These are phyloP conservation scores for Cantharis flavilabris DNA, from an alignment of 2,888 invertebrate genomes.

Conservation along the genomic window DNA sequence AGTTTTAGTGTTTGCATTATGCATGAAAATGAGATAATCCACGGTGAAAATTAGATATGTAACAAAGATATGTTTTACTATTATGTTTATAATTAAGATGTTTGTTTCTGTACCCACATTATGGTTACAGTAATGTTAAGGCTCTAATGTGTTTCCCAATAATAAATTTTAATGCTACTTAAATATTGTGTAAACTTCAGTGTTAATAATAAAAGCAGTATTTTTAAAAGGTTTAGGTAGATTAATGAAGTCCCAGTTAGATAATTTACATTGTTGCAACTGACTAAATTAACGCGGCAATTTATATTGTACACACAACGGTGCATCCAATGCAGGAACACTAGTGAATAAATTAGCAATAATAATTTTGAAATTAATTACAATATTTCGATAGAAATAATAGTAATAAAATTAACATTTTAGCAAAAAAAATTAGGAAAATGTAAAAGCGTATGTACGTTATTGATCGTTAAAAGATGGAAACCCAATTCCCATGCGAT, in stretches of 20 bases:
- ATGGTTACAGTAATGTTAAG: neutral
- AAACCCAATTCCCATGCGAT: neutral
- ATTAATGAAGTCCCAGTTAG: neutral
- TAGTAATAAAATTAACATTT: neutral
- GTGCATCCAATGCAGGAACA: neutral
- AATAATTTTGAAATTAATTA: neutral
- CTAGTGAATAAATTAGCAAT: neutral
- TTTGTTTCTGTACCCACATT: neutral
- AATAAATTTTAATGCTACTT: neutral
- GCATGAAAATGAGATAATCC: neutral
- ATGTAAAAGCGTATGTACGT: neutral
- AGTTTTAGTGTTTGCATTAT: neutral
- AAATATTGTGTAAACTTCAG: neutral
- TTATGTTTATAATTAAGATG: neutral
- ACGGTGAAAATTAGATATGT: neutral
- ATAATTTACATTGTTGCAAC: neutral
- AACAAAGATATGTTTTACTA: neutral
- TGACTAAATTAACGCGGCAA: neutral
- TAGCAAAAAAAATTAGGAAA: neutral
- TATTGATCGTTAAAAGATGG: neutral
- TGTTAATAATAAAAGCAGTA: neutral
- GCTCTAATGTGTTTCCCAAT: neutral
- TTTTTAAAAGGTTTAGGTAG: neutral
- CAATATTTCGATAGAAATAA: neutral
- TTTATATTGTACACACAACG: neutral